A percentile compares a stretch with the other conserved stretches of the same genome.
Conservation (phyloP, 1,140 invertebrate genomes). For the Steinernema khuongi region DNA sequence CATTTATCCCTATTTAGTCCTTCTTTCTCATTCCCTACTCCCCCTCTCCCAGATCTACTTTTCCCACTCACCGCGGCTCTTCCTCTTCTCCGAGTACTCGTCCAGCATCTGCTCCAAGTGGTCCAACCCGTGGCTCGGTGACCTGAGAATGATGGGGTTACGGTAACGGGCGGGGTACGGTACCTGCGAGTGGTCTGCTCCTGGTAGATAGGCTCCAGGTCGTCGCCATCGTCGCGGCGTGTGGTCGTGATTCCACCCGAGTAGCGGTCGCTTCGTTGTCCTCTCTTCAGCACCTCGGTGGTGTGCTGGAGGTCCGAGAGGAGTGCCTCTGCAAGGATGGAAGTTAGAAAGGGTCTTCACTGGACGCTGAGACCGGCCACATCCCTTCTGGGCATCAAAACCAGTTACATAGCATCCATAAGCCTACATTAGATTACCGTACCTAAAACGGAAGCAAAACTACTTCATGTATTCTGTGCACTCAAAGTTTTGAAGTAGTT, state of each 20-base stretch:
- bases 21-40: background rate
- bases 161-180: background rate
- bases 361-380: no score
- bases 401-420: no score
- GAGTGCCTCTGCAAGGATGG: conserved; percentile 38
- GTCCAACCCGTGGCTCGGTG: conserved; percentile 21
- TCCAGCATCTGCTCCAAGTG: conserved; percentile 33
- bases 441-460: no score
- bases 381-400: no score
- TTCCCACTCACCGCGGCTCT: conserved; percentile 6
- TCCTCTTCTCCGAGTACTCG: conserved; percentile 31
- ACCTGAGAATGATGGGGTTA: background rate
- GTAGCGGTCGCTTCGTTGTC: conserved; percentile 30
- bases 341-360: background rate
- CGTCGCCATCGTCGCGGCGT: conserved; percentile 25
- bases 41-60: background rate
- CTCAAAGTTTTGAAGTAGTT: no score
- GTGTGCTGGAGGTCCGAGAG: conserved; percentile 41
- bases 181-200: conserved; percentile 30
- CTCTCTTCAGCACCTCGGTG: conserved; percentile 36
- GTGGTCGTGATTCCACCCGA: background rate
- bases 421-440: no score
- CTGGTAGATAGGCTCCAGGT: conserved; percentile 42
- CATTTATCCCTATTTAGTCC: conserved; percentile 4
- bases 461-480: no score